Conservation (phyloP, 2,888 invertebrate genomes). For the Hofmannophila pseudospretella region DNA sequence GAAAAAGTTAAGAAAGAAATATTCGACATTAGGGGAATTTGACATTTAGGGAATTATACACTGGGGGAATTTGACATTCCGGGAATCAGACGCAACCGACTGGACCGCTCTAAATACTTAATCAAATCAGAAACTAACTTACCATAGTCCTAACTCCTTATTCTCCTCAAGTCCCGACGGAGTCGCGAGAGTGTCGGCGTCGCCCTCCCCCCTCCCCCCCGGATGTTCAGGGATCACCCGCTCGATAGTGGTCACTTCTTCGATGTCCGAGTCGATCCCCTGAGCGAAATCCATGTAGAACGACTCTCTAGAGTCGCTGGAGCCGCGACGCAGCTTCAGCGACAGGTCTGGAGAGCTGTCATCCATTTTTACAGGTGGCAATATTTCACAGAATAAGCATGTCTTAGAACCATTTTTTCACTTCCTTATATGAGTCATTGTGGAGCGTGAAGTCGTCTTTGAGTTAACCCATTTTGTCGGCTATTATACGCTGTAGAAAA, state of each 20-base stretch:
- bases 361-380: slow-evolving; percentile 63
- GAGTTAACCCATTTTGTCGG: slow-evolving; percentile 25
- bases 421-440: slow-evolving; percentile 41
- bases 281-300: slow-evolving; percentile 95
- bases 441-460: slow-evolving; percentile 16
- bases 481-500: too few species aligned
- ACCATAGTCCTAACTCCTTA: slow-evolving; percentile 70
- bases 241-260: slow-evolving; percentile 87
- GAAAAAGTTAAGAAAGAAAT: too few species aligned
- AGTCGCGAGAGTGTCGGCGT: slow-evolving; percentile 68
- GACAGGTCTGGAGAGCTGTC: slow-evolving; percentile 93
- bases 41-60: too few species aligned
- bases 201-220: slow-evolving; percentile 62
- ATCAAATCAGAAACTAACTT: too few species aligned
- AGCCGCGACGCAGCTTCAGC: slow-evolving; percentile 89
- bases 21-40: too few species aligned
- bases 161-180: slow-evolving; percentile 71
- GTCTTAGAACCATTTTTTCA: slow-evolving; percentile 27
- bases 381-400: slow-evolving; percentile 7
- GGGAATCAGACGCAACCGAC: too few species aligned
- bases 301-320: slow-evolving; percentile 91
- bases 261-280: slow-evolving; percentile 93
- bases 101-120: too few species aligned
- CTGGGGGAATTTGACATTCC: too few species aligned
- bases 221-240: slow-evolving; percentile 74